phyloP scores from a whole-genome alignment of 2,797 vertebrate species.

The Toxotes lorentzi region DNA sequence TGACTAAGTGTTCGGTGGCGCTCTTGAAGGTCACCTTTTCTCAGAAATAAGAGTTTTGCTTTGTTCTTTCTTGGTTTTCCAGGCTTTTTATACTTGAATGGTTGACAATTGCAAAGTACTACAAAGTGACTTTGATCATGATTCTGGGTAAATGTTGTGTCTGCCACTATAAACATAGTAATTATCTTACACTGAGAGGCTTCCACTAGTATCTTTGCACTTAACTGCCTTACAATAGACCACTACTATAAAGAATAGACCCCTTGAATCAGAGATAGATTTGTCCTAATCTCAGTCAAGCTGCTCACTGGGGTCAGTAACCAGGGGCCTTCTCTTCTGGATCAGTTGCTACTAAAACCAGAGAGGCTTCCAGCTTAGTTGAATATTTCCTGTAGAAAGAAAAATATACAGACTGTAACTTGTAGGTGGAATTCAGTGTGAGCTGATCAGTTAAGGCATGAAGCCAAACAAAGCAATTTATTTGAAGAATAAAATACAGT shows the following conservation, averaged over 20 bases:
- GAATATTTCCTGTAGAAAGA: slow-evolving; percentile 26
- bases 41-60: not conserved
- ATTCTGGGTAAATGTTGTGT: slow-evolving; percentile 21
- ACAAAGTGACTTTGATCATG: not conserved
- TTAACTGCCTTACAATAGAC: slow-evolving; percentile 15
- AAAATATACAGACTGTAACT: slow-evolving; percentile 33
- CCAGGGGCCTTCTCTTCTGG: not conserved
- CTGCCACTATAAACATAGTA: not conserved
- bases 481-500: not conserved
- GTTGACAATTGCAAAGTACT: slow-evolving; percentile 9
- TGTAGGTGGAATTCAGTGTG: not conserved
- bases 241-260: not conserved
- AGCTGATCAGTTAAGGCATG: not conserved
- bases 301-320: slow-evolving; percentile 16
- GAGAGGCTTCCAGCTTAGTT: slow-evolving; percentile 11
- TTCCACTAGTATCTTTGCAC: slow-evolving; percentile 8
- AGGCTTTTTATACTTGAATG: not conserved
- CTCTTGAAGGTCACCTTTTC: slow-evolving; percentile 40
- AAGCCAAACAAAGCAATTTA: not conserved
- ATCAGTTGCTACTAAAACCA: slow-evolving; percentile 33
- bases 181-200: slow-evolving; percentile 3
- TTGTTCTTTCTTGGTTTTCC: not conserved
- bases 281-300: slow-evolving; percentile 9
- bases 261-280: slow-evolving; percentile 5
- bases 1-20: slow-evolving; percentile 34